Evolutionary conservation across 1,140 invertebrate species (phyloP).

Genomic region (Cotesia typhae): DNA sequence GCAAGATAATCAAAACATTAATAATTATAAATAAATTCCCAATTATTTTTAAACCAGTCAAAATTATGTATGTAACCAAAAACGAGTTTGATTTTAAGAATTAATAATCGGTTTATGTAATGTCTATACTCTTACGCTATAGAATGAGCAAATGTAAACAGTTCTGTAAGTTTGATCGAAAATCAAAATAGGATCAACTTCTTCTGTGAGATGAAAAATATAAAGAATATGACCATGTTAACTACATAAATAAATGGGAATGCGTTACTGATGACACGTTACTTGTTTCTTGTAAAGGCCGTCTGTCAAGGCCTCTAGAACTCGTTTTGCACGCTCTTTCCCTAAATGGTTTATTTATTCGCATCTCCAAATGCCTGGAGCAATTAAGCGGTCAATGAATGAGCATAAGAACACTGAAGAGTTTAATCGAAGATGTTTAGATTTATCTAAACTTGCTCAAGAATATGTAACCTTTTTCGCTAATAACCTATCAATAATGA

Average conservation of each 20-base stretch:
- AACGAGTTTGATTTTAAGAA: too few species aligned
- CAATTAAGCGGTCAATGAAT: slow-evolving; percentile 23
- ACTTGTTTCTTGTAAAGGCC: slow-evolving; percentile 14
- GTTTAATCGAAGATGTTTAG: background rate
- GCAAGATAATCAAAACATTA: too few species aligned
- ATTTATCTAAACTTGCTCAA: background rate
- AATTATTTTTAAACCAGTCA: too few species aligned
- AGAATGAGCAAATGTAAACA: too few species aligned
- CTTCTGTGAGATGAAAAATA: background rate
- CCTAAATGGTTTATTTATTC: slow-evolving; percentile 21
- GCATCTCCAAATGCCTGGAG: background rate
- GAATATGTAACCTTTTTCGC: too few species aligned
- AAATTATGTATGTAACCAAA: too few species aligned
- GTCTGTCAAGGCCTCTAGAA: slow-evolving; percentile 20
- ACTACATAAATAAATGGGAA: background rate
- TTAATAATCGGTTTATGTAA: too few species aligned
- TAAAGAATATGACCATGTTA: background rate
- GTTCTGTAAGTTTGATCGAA: too few species aligned
- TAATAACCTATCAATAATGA: too few species aligned
- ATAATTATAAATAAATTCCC: too few species aligned
- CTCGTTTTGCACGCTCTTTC: slow-evolving; percentile 16
- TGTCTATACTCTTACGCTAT: too few species aligned
- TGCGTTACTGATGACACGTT: slow-evolving; percentile 16
- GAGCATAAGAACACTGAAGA: background rate
- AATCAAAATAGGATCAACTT: too few species aligned